Evolutionary conservation across 2,888 invertebrate species (phyloP).

Genomic region (Pardosa pseudoannulata): DNA sequence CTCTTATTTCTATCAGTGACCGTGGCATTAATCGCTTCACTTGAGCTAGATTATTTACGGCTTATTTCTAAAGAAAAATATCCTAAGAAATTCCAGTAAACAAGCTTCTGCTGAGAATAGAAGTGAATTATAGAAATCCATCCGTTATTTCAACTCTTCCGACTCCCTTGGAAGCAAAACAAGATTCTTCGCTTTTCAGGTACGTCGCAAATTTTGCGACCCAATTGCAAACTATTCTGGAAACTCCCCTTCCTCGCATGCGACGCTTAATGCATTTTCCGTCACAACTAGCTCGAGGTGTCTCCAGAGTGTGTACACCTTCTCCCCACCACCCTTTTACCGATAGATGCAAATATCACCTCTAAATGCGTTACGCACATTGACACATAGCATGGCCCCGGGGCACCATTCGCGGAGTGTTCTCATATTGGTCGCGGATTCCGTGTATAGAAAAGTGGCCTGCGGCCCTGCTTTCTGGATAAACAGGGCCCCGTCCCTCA

Average conservation of each 20-base stretch:
- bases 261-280: constrained; percentile 61
- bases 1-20: no score
- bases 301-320: constrained; percentile 9
- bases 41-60: no score
- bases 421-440: constrained; percentile 51
- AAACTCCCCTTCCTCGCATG: neutral
- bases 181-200: neutral
- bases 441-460: constrained; percentile 30
- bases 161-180: neutral
- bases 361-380: constrained; percentile 58
- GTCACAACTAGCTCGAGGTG: constrained; percentile 50
- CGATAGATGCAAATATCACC: constrained; percentile 65
- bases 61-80: no score
- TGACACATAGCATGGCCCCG: constrained; percentile 44
- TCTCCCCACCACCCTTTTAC: constrained; percentile 36
- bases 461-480: constrained; percentile 41
- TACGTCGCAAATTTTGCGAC: neutral
- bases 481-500: constrained; percentile 34
- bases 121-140: no score
- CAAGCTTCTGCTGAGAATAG: no score
- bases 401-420: constrained; percentile 14
- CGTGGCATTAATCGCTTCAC: no score
- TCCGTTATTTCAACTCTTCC: no score
- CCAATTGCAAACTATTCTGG: no score
- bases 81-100: no score